Conservation (phyloP, 1,140 invertebrate genomes). For the Daktulosphaira vitifoliae region DNA sequence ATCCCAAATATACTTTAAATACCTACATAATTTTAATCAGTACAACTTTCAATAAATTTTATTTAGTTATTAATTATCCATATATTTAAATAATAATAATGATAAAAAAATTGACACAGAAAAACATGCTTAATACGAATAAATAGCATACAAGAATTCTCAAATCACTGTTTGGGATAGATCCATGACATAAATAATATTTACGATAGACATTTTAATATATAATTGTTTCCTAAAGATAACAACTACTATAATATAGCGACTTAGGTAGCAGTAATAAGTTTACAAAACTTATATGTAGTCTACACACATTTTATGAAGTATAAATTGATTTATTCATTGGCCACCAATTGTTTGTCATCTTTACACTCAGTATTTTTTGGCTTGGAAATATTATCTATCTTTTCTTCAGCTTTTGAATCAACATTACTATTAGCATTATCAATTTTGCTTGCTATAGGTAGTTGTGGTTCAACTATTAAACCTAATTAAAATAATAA, state of each 20-base stretch:
- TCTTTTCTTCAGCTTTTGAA: conserved; percentile 28
- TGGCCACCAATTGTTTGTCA: conserved; percentile 25
- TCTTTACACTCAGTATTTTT: conserved; percentile 24
- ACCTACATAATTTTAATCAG: conserved; percentile 24
- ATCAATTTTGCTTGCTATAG: conserved; percentile 25
- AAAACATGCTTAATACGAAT: conserved; percentile 32
- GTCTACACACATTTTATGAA: conserved; percentile 11
- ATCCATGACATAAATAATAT: conserved; percentile 26
- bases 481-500: not conserved
- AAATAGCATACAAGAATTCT: conserved; percentile 24
- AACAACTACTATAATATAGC: conserved; percentile 18
- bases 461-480: conserved; percentile 19
- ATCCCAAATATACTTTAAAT: conserved; percentile 21
- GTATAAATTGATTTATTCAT: conserved; percentile 22
- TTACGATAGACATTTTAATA: conserved; percentile 4
- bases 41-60: conserved; percentile 7
- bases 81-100: conserved; percentile 27
- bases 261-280: not conserved
- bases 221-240: conserved; percentile 25
- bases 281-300: conserved; percentile 15
- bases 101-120: conserved; percentile 33
- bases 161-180: conserved; percentile 20
- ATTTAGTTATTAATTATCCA: conserved; percentile 29
- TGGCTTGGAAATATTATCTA: conserved; percentile 18
- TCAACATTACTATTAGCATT: conserved; percentile 17